Evolutionary conservation across 2,797 vertebrate genomes (phyloP).

Genomic region (Telmatherina bonti): DNA sequence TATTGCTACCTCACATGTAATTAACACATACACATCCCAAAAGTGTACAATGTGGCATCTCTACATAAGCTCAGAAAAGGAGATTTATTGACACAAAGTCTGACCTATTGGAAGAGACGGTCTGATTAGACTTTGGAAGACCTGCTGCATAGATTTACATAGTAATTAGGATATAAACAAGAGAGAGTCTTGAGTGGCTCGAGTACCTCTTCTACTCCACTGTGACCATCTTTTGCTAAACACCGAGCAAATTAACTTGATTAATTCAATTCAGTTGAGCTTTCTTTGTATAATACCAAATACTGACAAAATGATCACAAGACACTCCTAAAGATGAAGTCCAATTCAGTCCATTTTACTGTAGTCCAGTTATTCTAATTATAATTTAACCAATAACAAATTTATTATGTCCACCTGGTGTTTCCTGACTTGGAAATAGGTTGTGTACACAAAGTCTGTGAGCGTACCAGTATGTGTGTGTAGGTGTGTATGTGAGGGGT

Average conservation of each 20-base stretch:
- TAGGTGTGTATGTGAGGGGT: too few relatives aligned
- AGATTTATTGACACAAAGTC: constrained; percentile 19
- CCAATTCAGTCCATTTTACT: too few relatives aligned
- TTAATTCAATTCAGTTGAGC: too few relatives aligned
- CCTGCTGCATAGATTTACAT: constrained; percentile 48
- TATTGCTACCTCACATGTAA: background rate
- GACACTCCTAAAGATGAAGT: too few relatives aligned
- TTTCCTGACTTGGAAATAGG: too few relatives aligned
- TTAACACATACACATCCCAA: background rate
- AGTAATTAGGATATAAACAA: constrained; percentile 28
- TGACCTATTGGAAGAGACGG: constrained; percentile 28
- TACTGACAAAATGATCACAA: too few relatives aligned
- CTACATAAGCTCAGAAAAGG: background rate
- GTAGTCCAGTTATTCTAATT: too few relatives aligned
- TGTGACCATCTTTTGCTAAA: constrained; percentile 17
- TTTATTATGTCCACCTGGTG: too few relatives aligned
- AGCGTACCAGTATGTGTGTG: too few relatives aligned
- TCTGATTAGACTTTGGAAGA: constrained; percentile 54
- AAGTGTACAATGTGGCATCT: background rate
- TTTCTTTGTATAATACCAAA: too few relatives aligned
- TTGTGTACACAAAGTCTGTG: too few relatives aligned
- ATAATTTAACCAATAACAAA: too few relatives aligned
- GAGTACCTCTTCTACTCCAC: constrained; percentile 17
- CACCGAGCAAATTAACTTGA: background rate
- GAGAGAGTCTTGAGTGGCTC: constrained; percentile 1